Evolutionary conservation across 2,113 vertebrate genomes (phyloP).

Genomic region (Rhea pennata): DNA sequence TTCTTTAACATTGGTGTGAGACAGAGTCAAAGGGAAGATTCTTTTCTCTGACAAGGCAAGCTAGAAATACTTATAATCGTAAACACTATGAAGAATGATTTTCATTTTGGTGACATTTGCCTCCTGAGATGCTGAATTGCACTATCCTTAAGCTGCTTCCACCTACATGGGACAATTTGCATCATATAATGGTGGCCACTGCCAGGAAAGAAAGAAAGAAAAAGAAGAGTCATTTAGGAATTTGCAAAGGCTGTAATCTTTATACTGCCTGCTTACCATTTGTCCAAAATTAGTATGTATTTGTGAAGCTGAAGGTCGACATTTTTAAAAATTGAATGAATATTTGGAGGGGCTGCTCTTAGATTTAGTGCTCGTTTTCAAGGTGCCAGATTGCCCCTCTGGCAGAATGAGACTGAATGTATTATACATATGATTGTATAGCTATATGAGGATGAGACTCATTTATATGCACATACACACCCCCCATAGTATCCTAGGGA

Average conservation of each 20-base stretch:
- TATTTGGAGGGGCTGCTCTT: neutral
- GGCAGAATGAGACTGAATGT: neutral
- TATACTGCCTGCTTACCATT: neutral
- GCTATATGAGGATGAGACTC: neutral
- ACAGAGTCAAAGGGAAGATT: neutral
- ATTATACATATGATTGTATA: neutral
- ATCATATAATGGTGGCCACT: neutral
- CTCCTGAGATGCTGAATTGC: neutral
- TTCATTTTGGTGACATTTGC: neutral
- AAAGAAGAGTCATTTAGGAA: neutral
- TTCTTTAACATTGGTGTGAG: neutral
- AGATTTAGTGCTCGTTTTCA: neutral
- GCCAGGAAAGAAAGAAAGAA: neutral
- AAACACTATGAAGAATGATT: neutral
- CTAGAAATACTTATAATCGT: neutral
- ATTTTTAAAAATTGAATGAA: neutral
- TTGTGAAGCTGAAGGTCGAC: neutral
- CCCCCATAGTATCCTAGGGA: neutral
- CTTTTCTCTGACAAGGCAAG: neutral
- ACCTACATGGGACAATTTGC: neutral
- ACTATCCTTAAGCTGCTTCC: neutral
- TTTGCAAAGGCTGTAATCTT: neutral
- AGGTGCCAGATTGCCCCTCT: neutral
- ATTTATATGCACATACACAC: neutral
- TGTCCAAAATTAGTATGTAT: neutral